Base-by-base conservation (phyloP, 2,797 vertebrate species). In the Macropus fuliginosus region DNA sequence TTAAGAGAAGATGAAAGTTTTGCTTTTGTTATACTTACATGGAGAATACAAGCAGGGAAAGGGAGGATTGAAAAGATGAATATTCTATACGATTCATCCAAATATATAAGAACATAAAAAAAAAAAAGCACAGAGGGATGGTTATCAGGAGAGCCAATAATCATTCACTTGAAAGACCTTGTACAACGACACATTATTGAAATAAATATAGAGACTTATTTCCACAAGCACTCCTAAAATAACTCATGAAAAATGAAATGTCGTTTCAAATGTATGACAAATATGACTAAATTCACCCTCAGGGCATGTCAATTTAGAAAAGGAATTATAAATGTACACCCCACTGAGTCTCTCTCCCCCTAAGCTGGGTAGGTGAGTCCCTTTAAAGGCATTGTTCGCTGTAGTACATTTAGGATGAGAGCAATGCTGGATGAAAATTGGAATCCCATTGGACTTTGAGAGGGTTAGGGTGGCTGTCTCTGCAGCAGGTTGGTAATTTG, bases 401-500 rank as follows among this genome's bases (percentile, higher is more conserved):
- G n/a, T 1, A 50, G 54, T 57, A 97, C 46, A 87, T 91, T 96
- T 13, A 96, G 57, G 94, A 56, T 0, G 34, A 96, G 94, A 98
- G 87, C 54, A 91, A 94, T 21, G 12, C 81, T 90, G 93, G 95
- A 91, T 92, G 93, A 94, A 98, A 98, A 95, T 52, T 89, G 95
- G 89, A 92, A 96, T 59, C 93, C 81, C 91, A 95, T 97, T 95
- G 95, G 97, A 92, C 87, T 97, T 98, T 91, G 89, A 62, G 91
- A 97, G 98, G 96, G 96, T 96, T 94, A 0, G 0, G 50, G 93
- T 90, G 97, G 91, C 95, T 96, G 96, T 97, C 96, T 97, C 95
- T 97, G 95, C 97, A 98, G 97, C 97, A 98, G 98, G 98, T 97
- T 97, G 98, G 97, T 95, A 98, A 98, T 98, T 98, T 98, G 97